Evolutionary conservation across 2,888 invertebrate genomes (phyloP).

Genomic region (Eristalinus sepulchralis): DNA sequence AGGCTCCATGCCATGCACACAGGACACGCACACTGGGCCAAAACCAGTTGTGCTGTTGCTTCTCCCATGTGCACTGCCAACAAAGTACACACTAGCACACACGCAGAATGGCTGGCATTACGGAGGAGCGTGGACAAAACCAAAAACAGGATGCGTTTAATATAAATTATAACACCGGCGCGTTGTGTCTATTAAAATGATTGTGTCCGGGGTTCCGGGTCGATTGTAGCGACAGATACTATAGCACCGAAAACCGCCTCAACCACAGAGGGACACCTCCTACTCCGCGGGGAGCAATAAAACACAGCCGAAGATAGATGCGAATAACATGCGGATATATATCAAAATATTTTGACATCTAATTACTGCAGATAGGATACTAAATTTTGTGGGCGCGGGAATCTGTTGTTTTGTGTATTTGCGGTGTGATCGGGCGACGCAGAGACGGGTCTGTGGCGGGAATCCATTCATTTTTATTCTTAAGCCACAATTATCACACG

Average conservation of each 20-base stretch:
- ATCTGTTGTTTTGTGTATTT: slow-evolving; percentile 44
- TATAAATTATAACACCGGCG: slow-evolving; percentile 79
- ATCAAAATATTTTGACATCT: slow-evolving; percentile 69
- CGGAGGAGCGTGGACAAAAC: slow-evolving; percentile 13
- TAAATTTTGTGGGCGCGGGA: slow-evolving; percentile 58
- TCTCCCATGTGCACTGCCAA: neutral
- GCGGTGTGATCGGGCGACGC: slow-evolving; percentile 4
- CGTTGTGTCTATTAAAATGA: slow-evolving; percentile 79
- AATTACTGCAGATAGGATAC: slow-evolving; percentile 67
- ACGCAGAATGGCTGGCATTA: too few relatives aligned
- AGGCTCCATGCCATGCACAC: slow-evolving; percentile 9
- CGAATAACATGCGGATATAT: slow-evolving; percentile 62
- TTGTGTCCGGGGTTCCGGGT: slow-evolving; percentile 76
- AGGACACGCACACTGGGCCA: neutral
- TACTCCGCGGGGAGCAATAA: slow-evolving; percentile 55
- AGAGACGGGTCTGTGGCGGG: neutral
- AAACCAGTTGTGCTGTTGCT: neutral
- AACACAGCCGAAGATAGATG: slow-evolving; percentile 56
- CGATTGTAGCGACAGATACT: slow-evolving; percentile 58
- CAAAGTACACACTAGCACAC: neutral
- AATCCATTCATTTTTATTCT: neutral
- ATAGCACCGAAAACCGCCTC: slow-evolving; percentile 51
- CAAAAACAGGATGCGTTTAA: slow-evolving; percentile 76
- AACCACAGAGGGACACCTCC: slow-evolving; percentile 37
- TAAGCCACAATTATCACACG: slow-evolving; percentile 50